Conservation (phyloP, 2,888 invertebrate genomes). For the Argyra leucocephala region DNA sequence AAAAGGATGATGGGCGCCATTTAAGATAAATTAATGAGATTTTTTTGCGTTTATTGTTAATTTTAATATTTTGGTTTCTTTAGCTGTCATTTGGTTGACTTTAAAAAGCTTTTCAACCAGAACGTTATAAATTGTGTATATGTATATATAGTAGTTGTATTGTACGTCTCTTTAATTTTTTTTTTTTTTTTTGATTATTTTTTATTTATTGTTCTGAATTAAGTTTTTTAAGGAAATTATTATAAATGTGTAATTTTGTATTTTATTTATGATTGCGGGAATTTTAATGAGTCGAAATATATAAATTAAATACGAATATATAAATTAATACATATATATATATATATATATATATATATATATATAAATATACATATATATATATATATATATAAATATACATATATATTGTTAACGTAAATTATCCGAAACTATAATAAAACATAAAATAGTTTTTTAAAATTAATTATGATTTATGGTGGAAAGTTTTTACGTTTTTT, state of each 20-base stretch:
- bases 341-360: too few relatives aligned
- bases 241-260: background rate
- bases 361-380: too few relatives aligned
- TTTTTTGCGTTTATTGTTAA: background rate
- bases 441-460: too few relatives aligned
- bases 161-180: background rate
- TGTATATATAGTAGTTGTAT: too few relatives aligned
- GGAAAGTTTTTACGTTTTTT: too few relatives aligned
- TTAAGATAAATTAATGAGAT: slow-evolving; percentile 4
- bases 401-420: too few relatives aligned
- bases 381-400: too few relatives aligned
- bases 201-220: background rate
- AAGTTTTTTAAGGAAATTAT: background rate
- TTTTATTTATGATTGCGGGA: slow-evolving; percentile 1
- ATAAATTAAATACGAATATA: background rate
- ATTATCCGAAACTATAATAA: too few relatives aligned
- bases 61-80: background rate
- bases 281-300: background rate
- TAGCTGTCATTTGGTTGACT: background rate
- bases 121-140: background rate
- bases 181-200: background rate
- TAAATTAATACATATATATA: too few relatives aligned
- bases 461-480: too few relatives aligned
- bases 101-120: background rate
- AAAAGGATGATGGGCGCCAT: slow-evolving; percentile 6